phyloP scores from a whole-genome alignment of 2,888 invertebrate genomes.

The Drosophila nr. perissopoda region DNA sequence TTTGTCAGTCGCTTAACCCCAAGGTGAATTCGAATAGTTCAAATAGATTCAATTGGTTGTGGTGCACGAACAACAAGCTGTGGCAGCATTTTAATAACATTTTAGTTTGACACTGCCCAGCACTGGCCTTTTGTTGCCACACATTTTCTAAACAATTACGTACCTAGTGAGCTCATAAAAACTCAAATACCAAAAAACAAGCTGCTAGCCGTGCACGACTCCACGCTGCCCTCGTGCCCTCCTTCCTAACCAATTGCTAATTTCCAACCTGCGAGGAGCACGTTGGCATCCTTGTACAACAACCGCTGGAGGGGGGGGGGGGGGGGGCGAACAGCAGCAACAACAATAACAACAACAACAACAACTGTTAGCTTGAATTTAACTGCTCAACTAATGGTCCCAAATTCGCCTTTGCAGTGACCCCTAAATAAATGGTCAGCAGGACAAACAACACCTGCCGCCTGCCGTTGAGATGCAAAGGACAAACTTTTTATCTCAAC shows the following conservation, averaged over 20 bases:
- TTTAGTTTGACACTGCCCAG: constrained; percentile 8
- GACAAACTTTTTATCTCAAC: constrained; percentile 62
- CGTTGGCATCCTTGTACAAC: constrained; percentile 21
- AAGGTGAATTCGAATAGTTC: constrained; percentile 1
- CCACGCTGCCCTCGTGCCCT: constrained; percentile 1
- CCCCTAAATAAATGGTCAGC: constrained; percentile 62
- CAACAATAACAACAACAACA: constrained; percentile 1
- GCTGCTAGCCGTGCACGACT: not conserved
- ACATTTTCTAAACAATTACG: constrained; percentile 66
- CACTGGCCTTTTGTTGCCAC: constrained; percentile 8
- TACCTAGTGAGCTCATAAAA: constrained; percentile 60
- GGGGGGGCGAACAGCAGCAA: not conserved
- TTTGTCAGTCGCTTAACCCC: constrained; percentile 24
- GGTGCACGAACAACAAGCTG: not conserved
- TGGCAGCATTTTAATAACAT: not conserved
- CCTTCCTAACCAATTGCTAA: constrained; percentile 51
- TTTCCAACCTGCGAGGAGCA: constrained; percentile 42
- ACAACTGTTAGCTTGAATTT: constrained; percentile 17
- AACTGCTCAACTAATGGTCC: constrained; percentile 50
- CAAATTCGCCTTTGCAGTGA: constrained; percentile 63
- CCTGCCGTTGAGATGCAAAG: constrained; percentile 42
- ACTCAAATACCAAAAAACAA: constrained; percentile 55
- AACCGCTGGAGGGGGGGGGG: not conserved
- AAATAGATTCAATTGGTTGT: constrained; percentile 2
- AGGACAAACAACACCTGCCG: constrained; percentile 58